Evolutionary conservation across 2,113 vertebrate species (phyloP).

Genomic region (Podarcis cretensis): DNA sequence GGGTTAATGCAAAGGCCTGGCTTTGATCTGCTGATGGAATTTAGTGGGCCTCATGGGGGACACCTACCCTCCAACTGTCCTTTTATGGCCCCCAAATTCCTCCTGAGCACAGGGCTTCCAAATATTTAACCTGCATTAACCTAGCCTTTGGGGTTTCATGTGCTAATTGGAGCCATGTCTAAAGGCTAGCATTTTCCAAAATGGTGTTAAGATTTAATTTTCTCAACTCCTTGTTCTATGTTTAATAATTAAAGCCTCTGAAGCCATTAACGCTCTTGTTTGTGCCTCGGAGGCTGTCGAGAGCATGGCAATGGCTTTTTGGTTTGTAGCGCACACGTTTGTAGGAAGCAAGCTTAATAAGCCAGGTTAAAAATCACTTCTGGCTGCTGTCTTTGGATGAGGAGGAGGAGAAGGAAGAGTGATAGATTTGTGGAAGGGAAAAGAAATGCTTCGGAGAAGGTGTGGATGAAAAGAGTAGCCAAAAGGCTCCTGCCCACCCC

Average conservation of each 20-base stretch:
- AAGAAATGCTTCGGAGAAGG: not conserved
- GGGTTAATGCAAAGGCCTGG: not conserved
- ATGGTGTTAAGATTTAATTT: constrained; percentile 71
- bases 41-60: constrained; percentile 41
- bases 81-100: constrained; percentile 23
- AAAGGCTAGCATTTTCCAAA: constrained; percentile 58
- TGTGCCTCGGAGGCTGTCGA: constrained; percentile 53
- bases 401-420: constrained; percentile 24
- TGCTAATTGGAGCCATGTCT: constrained; percentile 61
- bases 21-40: constrained; percentile 65
- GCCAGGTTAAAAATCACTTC: constrained; percentile 41
- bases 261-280: constrained; percentile 55
- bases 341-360: constrained; percentile 60
- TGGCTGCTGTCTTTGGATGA: constrained; percentile 28
- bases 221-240: constrained; percentile 58
- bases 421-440: not conserved
- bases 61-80: constrained; percentile 42
- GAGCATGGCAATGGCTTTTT: constrained; percentile 48
- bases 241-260: constrained; percentile 70
- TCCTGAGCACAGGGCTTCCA: constrained; percentile 32
- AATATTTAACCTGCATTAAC: constrained; percentile 72
- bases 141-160: constrained; percentile 54
- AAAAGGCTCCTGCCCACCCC: not conserved
- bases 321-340: constrained; percentile 31
- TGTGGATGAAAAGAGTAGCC: not conserved